Base-by-base conservation (phyloP, 2,888 invertebrate species). In the Harmothoe impar region DNA sequence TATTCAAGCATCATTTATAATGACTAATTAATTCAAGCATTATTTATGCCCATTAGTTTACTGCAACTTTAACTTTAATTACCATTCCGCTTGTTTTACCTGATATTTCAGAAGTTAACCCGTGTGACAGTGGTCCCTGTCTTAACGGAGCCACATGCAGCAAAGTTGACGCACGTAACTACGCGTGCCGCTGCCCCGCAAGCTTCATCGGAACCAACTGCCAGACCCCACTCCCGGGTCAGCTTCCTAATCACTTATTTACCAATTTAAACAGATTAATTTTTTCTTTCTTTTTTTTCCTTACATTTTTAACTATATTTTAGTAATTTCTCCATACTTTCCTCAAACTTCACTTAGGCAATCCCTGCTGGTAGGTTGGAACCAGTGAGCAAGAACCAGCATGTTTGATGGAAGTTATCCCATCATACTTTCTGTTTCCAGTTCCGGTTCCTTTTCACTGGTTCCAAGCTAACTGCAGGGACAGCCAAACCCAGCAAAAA, bases 81-180 rank as follows among this genome's bases (percentile, higher is more conserved):
- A n/a, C n/a, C n/a, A n/a, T n/a, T n/a, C n/a, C n/a, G n/a, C n/a
- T n/a, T n/a, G n/a, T 15, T 17, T 52, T 52, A 52, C 54, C 17
- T 52, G 10, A 17, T 52, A 68, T 68, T 77, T 10, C 33, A 77
- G 77, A 77, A 33, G 33, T 77, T 10, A 31, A 29, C 5, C 77
- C 77, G 31, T 77, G 77, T 77, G 77, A 77, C 33, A 77, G 77
- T 12, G 23, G 31, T 15, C 77, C 77, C 29, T 77, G 77, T 23
- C 29, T 5, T 29, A 77, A 77, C 31, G 77, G 77, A 12, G 77
- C 31, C 5, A 77, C 77, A 10, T 77, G 77, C 33, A 17, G 15
- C 33, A 77, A 77, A 23, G 15, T 29, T 29, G 77, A 77, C 23
- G 77, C 77, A 5, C 5, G 10, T 5, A 77, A 29, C 23, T 77